Percentiles rank a stretch among this genome's conserved stretches.
Conservation (phyloP, 2,797 vertebrate genomes). For the Echeneis naucrates region DNA sequence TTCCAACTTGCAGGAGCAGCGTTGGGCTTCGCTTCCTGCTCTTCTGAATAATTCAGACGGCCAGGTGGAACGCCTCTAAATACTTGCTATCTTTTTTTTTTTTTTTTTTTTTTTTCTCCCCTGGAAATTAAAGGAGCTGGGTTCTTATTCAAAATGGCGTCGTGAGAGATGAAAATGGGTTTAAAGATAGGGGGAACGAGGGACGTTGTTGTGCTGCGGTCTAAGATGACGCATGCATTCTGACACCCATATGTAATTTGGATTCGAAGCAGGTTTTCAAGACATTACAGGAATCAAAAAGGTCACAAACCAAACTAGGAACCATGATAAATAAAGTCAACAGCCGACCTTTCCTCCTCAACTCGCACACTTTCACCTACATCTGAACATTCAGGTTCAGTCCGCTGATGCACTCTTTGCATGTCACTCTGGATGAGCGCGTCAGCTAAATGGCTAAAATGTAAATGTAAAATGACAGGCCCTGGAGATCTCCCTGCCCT, state of each 20-base stretch:
- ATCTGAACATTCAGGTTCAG: constrained; percentile 58
- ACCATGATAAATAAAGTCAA: constrained; percentile 3
- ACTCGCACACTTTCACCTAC: constrained; percentile 46
- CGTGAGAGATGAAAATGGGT: constrained; percentile 55
- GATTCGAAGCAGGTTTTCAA: constrained; percentile 21
- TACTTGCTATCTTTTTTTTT: constrained; percentile 49
- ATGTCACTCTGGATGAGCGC: constrained; percentile 69
- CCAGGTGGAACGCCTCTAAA: constrained; percentile 92
- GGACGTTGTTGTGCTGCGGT: constrained; percentile 15
- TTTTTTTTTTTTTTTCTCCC: too few species aligned
- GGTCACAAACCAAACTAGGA: not conserved
- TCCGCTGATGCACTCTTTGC: constrained; percentile 42
- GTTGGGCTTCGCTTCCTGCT: constrained; percentile 88
- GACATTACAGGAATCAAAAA: constrained; percentile 25
- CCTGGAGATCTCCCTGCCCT: constrained; percentile 78
- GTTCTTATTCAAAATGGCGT: constrained; percentile 39
- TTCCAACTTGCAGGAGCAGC: constrained; percentile 88
- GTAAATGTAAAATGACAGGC: constrained; percentile 76
- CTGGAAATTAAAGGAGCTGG: constrained; percentile 35
- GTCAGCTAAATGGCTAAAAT: constrained; percentile 71
- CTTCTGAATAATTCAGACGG: constrained; percentile 93
- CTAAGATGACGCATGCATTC: not conserved
- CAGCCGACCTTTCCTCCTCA: constrained; percentile 27
- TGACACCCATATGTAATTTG: constrained; percentile 1
- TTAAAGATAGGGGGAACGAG: constrained; percentile 10